Conservation (phyloP, 2,797 vertebrate genomes). For the Sebastolobus alascanus region DNA sequence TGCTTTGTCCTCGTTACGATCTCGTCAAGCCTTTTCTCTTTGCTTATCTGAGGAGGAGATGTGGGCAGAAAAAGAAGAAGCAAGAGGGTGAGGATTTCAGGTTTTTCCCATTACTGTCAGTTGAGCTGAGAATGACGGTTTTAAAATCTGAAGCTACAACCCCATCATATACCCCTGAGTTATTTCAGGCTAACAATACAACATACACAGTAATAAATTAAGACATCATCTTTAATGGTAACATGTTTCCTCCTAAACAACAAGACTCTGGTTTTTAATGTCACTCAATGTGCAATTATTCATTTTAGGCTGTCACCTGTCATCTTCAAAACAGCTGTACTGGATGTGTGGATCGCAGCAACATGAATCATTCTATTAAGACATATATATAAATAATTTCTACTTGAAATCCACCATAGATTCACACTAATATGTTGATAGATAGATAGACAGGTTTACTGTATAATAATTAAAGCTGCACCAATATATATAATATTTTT, state of each 20-base stretch:
- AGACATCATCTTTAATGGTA: not conserved
- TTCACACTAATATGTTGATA: no score
- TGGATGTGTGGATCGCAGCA: not conserved
- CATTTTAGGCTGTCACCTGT: not conserved
- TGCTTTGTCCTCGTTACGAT: constrained; percentile 33
- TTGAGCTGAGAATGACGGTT: not conserved
- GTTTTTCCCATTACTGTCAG: constrained; percentile 16
- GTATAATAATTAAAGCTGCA: not conserved
- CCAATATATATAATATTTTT: not conserved
- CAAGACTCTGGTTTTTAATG: not conserved
- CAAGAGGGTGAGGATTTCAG: constrained; percentile 10
- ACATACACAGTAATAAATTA: not conserved
- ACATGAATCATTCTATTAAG: not conserved
- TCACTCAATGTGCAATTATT: not conserved
- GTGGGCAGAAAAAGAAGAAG: not conserved
- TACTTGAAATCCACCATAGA: not conserved
- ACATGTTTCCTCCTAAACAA: not conserved
- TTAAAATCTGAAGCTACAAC: constrained; percentile 13
- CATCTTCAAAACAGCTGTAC: not conserved
- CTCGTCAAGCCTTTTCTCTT: constrained; percentile 29
- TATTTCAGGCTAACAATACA: not conserved
- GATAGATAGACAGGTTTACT: no score
- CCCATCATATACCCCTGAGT: not conserved
- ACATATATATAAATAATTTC: not conserved
- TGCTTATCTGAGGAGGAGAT: constrained; percentile 16